A percentile compares a stretch with the other conserved stretches of the same genome.
These are phyloP conservation scores for Psophia crepitans DNA, from an alignment of 2,113 vertebrate species.

Conservation along the genomic window DNA sequence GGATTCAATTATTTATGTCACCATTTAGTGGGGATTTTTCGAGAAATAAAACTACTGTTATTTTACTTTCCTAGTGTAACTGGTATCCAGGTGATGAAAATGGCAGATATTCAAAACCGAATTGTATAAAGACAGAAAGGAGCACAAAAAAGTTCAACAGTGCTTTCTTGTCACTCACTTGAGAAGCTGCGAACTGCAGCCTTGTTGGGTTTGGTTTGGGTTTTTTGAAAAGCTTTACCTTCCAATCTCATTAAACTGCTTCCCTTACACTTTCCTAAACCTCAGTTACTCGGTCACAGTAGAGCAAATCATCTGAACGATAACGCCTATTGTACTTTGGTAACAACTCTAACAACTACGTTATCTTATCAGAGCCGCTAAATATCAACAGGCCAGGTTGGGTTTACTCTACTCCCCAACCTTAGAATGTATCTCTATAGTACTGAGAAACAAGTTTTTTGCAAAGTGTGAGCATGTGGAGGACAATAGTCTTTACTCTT, in stretches of 20 bases:
- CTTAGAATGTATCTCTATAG: not conserved
- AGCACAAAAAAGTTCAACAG: not conserved
- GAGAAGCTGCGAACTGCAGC: not conserved
- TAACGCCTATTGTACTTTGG: fast-evolving
- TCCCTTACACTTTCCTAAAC: not conserved
- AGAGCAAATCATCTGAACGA: not conserved
- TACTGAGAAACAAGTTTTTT: not conserved
- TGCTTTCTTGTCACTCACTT: not conserved
- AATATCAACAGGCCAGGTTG: not conserved
- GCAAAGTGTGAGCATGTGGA: not conserved
- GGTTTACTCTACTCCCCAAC: not conserved
- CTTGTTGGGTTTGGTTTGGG: not conserved
- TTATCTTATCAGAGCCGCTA: not conserved
- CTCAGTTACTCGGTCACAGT: not conserved
- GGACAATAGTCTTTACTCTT: not conserved
- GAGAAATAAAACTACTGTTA: not conserved
- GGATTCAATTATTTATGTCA: not conserved
- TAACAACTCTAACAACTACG: no score
- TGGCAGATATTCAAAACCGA: not conserved
- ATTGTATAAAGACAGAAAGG: no score
- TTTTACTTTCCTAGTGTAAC: not conserved
- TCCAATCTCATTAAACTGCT: not conserved
- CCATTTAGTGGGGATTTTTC: not conserved
- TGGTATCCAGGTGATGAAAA: not conserved
- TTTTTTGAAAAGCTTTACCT: not conserved